Evolutionary conservation across 2,797 vertebrate genomes (phyloP).

Genomic region (Paedocypris micromegethes): DNA sequence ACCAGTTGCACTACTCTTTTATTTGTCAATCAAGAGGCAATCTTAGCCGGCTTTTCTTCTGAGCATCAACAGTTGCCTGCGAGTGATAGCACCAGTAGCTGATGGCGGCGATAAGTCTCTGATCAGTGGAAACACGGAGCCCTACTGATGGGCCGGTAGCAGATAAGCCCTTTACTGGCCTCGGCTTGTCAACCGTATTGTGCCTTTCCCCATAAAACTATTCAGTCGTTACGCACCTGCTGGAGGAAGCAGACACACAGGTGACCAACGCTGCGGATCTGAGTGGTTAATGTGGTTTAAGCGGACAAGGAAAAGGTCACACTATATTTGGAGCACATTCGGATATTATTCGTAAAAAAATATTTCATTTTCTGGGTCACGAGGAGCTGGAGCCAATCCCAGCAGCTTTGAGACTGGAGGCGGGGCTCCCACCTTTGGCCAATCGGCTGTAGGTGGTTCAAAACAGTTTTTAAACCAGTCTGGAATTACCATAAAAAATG

Average conservation of each 20-base stretch:
- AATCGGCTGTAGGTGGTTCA: too few relatives aligned
- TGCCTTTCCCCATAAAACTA: constrained; percentile 12
- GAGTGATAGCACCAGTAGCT: constrained; percentile 29
- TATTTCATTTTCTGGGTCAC: too few relatives aligned
- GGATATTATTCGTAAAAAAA: too few relatives aligned
- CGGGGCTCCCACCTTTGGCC: too few relatives aligned
- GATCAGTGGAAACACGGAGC: constrained; percentile 34
- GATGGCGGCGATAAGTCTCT: constrained; percentile 28
- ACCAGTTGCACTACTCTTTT: constrained; percentile 4
- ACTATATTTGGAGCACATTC: too few relatives aligned
- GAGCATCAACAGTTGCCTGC: constrained; percentile 16
- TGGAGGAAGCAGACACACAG: constrained; percentile 24
- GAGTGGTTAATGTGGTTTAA: not conserved
- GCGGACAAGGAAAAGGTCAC: too few relatives aligned
- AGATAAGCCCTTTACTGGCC: constrained; percentile 35
- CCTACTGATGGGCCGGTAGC: constrained; percentile 23
- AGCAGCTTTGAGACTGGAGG: too few relatives aligned
- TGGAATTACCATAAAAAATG: too few relatives aligned
- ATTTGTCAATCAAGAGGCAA: constrained; percentile 28
- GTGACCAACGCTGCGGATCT: constrained; percentile 4
- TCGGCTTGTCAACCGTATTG: constrained; percentile 31
- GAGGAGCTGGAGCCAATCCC: too few relatives aligned
- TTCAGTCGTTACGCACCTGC: constrained; percentile 28
- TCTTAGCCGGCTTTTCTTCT: constrained; percentile 4
- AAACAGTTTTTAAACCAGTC: too few relatives aligned